phyloP scores from a whole-genome alignment of 2,113 vertebrate species.

The Macquaria australasica region DNA sequence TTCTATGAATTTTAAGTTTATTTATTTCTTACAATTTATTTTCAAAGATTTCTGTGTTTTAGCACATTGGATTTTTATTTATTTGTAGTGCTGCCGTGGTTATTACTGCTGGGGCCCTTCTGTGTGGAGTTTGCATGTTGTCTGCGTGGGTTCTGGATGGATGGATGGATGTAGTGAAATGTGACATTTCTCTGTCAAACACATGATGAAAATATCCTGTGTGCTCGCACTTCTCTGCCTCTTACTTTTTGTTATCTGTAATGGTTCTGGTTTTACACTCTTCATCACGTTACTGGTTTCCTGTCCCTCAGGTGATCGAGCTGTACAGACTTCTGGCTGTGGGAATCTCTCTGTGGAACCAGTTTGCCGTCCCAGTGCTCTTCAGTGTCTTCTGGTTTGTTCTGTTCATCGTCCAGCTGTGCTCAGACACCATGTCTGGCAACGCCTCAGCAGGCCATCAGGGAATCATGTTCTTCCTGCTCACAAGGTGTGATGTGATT shows the following conservation, averaged over 20 bases:
- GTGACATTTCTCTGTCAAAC: not conserved
- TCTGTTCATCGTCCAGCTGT: constrained; percentile 86
- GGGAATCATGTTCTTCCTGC: constrained; percentile 86
- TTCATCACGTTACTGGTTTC: not conserved
- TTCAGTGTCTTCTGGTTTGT: constrained; percentile 91
- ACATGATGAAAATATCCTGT: not conserved
- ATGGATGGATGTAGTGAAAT: not conserved
- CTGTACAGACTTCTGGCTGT: constrained; percentile 84
- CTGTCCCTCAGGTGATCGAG: constrained; percentile 81
- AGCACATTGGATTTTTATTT: not conserved
- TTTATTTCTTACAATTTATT: not conserved
- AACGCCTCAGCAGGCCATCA: constrained; percentile 75
- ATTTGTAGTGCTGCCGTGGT: too few relatives aligned
- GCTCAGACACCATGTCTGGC: constrained; percentile 71
- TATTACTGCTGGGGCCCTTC: too few relatives aligned
- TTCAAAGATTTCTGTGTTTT: not conserved
- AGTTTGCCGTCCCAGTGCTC: constrained; percentile 87
- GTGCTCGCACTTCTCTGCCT: not conserved
- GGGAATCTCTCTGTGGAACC: constrained; percentile 88
- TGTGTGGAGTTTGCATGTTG: too few relatives aligned
- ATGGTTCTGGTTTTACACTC: not conserved
- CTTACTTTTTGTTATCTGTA: not conserved
- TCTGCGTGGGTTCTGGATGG: too few relatives aligned
- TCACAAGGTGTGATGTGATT: constrained; percentile 84
- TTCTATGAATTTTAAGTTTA: not conserved